Percentiles rank a stretch among this genome's conserved stretches.
phyloP scores from a whole-genome alignment of 2,888 invertebrate species.

The Drosophila pseudotakahashii region DNA sequence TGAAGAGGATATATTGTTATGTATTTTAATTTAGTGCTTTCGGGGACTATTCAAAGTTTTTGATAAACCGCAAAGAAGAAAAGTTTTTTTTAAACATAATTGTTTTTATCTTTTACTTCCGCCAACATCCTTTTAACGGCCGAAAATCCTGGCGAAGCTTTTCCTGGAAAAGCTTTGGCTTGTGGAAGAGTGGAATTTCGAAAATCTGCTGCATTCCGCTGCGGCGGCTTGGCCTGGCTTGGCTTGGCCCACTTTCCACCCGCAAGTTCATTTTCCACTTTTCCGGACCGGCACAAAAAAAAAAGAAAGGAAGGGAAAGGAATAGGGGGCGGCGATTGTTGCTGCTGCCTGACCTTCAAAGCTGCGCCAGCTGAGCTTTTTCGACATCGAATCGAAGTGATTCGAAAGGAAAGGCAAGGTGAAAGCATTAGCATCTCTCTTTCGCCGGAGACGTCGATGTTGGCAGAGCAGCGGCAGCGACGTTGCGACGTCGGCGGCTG shows the following conservation, averaged over 20 bases:
- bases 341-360: slow-evolving; percentile 32
- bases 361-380: slow-evolving; percentile 19
- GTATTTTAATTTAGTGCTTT: too few relatives aligned
- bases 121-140: background rate
- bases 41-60: too few relatives aligned
- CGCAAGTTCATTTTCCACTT: slow-evolving; percentile 22
- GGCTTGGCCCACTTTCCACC: slow-evolving; percentile 58
- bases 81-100: background rate
- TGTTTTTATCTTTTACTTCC: too few relatives aligned
- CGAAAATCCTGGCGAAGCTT: background rate
- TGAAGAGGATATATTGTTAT: too few relatives aligned
- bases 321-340: background rate
- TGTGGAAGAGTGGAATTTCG: slow-evolving; percentile 58
- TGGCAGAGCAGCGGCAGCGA: background rate
- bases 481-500: slow-evolving; percentile 14
- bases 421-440: slow-evolving; percentile 57
- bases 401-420: slow-evolving; percentile 53
- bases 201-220: slow-evolving; percentile 62
- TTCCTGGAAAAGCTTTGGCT: slow-evolving; percentile 28
- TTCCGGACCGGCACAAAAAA: slow-evolving; percentile 2
- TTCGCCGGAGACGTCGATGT: background rate
- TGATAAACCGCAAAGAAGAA: too few relatives aligned
- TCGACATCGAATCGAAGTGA: slow-evolving; percentile 49
- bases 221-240: slow-evolving; percentile 14
- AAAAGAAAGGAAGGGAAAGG: too few relatives aligned